Conservation (phyloP, 2,888 invertebrate genomes). For the Dicyrtoma fusca region DNA sequence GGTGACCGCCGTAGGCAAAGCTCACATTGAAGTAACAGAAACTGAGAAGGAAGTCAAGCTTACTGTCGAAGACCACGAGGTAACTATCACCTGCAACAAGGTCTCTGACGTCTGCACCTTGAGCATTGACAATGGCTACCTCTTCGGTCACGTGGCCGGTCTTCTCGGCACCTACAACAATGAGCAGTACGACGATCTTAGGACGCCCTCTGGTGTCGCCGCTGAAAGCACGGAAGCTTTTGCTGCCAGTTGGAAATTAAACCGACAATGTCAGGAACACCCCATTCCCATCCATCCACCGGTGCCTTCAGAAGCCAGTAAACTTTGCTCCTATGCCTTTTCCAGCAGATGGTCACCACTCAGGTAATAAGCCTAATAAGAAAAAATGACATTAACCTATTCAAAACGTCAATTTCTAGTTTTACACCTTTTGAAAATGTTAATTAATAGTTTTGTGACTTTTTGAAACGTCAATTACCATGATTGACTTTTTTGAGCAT, state of each 20-base stretch:
- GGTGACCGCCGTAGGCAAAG: not conserved
- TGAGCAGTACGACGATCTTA: constrained; percentile 83
- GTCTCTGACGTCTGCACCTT: constrained; percentile 72
- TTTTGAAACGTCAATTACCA: no score
- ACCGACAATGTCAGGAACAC: constrained; percentile 32
- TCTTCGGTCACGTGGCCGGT: constrained; percentile 81
- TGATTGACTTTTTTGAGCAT: no score
- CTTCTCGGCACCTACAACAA: constrained; percentile 88
- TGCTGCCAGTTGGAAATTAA: constrained; percentile 37
- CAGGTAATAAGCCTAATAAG: constrained; percentile 22
- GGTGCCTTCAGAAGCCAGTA: constrained; percentile 8
- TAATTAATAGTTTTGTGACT: not conserved
- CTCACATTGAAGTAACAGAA: constrained; percentile 11
- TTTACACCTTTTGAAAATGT: not conserved
- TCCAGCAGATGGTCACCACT: constrained; percentile 19
- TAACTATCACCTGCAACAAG: constrained; percentile 66
- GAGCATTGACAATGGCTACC: constrained; percentile 75
- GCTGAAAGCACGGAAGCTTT: constrained; percentile 22
- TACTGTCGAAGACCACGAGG: constrained; percentile 61
- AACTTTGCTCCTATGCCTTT: constrained; percentile 33
- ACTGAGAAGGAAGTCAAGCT: not conserved
- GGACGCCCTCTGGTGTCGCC: constrained; percentile 73
- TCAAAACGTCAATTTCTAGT: not conserved
- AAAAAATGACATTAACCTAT: not conserved
- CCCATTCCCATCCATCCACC: constrained; percentile 26